Percentiles rank a stretch among this genome's conserved stretches.
Evolutionary conservation across 2,888 invertebrate genomes (phyloP).

Genomic region (Allygus modestus): DNA sequence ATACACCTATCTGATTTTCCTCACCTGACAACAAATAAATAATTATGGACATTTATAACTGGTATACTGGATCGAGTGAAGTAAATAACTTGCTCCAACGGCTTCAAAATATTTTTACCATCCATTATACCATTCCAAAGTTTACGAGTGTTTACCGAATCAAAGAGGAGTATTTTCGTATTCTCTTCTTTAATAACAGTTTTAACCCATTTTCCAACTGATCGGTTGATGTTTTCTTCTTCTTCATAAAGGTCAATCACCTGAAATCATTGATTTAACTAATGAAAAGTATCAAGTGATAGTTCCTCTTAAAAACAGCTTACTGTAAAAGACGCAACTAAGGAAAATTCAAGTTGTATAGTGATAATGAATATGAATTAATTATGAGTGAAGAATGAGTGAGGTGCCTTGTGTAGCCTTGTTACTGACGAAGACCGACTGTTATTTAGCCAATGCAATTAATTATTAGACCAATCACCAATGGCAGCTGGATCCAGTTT

Average conservation of each 20-base stretch:
- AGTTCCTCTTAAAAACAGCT: no score
- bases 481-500: no score
- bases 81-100: neutral
- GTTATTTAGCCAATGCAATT: no score
- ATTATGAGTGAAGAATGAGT: no score
- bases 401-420: no score
- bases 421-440: no score
- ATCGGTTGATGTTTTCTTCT: constrained; percentile 5
- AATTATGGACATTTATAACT: neutral
- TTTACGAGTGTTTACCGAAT: neutral
- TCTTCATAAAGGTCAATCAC: neutral
- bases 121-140: constrained; percentile 4
- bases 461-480: no score
- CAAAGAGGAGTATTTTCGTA: neutral
- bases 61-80: neutral
- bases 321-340: no score
- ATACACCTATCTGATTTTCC: neutral
- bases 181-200: neutral
- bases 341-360: no score
- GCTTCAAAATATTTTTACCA: neutral
- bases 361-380: no score
- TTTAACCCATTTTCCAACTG: neutral
- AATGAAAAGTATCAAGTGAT: neutral
- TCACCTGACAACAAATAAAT: neutral
- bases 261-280: neutral